These are phyloP conservation scores for Phrynosoma blainvillii DNA, from an alignment of 2,113 vertebrate species.

Conservation along the genomic window DNA sequence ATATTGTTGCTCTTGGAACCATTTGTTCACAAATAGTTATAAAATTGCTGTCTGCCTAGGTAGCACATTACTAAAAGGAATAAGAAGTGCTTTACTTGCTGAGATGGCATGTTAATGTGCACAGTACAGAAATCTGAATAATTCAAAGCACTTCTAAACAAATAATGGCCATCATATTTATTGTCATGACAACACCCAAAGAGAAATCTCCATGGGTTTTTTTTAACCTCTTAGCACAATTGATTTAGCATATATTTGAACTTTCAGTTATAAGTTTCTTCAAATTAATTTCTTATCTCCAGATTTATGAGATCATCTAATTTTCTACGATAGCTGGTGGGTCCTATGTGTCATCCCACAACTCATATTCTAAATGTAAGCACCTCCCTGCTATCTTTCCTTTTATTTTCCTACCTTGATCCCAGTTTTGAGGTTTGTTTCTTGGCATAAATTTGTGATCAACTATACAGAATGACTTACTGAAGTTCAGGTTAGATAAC, in stretches of 20 bases:
- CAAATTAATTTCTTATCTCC: not conserved
- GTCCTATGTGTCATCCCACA: too few species aligned
- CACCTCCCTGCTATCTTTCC: not conserved
- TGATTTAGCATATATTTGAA: not conserved
- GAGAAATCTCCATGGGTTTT: not conserved
- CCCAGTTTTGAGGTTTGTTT: not conserved
- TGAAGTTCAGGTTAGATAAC: not conserved
- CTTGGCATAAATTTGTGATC: not conserved
- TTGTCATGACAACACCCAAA: slow-evolving; percentile 6
- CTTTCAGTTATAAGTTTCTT: not conserved
- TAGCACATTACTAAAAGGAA: not conserved
- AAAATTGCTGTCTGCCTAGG: not conserved
- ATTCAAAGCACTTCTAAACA: slow-evolving; percentile 8
- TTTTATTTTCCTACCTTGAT: not conserved
- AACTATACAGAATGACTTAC: not conserved
- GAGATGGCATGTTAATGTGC: not conserved
- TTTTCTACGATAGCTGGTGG: too few species aligned
- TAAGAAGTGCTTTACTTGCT: not conserved
- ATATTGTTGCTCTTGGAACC: not conserved
- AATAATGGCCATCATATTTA: slow-evolving; percentile 8
- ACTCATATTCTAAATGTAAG: not conserved
- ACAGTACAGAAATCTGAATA: not conserved
- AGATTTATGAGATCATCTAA: not conserved
- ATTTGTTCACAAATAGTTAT: not conserved
- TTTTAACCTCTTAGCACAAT: not conserved